phyloP scores from a whole-genome alignment of 2,113 vertebrate species.

The western clawed frog (Xenopus tropicalis) region UCB_Xtro_10.0 CM004452.2:50639001-50639500 shows the following conservation, averaged over 20 bases:
- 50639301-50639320: not conserved
- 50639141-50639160: conserved; percentile 49
- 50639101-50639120: not conserved
- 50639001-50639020: conserved; percentile 54
- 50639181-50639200: conserved; percentile 54
- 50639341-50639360: not conserved
- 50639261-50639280: conserved; percentile 54
- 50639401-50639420: conserved; percentile 55
- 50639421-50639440: not conserved
- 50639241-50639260: not conserved
- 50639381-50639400: not conserved
- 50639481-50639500: not conserved
- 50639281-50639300: not conserved
- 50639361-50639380: conserved; percentile 55
- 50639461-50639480: conserved; percentile 44
- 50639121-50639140: conserved; percentile 28
- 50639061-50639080: not conserved
- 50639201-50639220: not conserved
- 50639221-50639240: conserved; percentile 55
- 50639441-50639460: conserved; percentile 44
- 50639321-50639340: conserved; percentile 54
- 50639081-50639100: conserved; percentile 54
- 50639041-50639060: conserved; percentile 55
- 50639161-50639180: not conserved
- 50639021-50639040: not conserved